These are phyloP conservation scores for Nebria ingens DNA, from an alignment of 1,140 invertebrate genomes.

Conservation along the genomic window DNA sequence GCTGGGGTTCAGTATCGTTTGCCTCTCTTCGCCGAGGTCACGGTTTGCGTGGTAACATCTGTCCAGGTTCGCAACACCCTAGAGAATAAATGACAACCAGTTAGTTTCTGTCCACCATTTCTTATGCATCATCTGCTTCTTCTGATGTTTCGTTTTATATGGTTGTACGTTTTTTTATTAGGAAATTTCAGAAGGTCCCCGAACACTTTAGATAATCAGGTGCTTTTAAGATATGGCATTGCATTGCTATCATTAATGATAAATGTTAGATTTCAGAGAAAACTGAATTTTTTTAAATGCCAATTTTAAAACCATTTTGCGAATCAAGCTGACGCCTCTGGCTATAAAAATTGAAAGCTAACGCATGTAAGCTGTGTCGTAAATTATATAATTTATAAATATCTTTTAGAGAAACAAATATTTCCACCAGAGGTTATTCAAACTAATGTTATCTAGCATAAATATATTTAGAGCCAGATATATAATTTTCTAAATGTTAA, in stretches of 20 bases:
- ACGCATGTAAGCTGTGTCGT: neutral
- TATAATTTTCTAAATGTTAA: no score
- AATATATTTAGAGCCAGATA: no score
- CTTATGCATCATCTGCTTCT: no score
- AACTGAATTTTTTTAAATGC: no score
- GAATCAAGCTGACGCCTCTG: no score
- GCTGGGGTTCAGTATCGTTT: neutral
- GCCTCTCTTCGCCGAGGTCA: neutral
- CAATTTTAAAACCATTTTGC: no score
- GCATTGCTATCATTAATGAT: neutral
- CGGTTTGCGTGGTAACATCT: neutral
- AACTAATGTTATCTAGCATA: no score
- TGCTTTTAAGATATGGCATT: neutral
- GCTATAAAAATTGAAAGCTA: neutral
- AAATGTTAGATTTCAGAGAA: neutral
- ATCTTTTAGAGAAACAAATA: no score
- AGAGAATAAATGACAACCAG: neutral
- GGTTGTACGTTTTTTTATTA: neutral
- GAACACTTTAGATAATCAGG: conserved; percentile 3
- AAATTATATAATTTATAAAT: neutral
- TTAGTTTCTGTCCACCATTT: neutral
- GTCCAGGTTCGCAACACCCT: neutral
- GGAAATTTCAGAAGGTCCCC: neutral
- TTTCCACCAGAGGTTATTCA: no score
- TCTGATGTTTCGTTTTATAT: neutral